A percentile compares a stretch with the other conserved stretches of the same genome.
Conservation (phyloP, 2,113 vertebrate genomes). For the Oreotrochilus melanogaster region DNA sequence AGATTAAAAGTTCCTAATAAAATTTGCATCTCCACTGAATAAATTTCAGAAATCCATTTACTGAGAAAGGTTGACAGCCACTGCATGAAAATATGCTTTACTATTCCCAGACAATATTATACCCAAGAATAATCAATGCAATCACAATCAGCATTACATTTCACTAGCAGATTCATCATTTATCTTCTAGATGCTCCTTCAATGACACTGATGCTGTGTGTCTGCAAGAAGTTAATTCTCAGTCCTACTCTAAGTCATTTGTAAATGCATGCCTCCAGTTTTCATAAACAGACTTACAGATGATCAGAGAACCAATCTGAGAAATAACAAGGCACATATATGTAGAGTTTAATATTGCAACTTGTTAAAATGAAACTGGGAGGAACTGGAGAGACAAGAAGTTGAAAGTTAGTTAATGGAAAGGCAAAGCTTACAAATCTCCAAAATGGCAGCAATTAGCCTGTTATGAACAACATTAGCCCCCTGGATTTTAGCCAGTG, state of each 20-base stretch:
- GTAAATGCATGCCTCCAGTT: not conserved
- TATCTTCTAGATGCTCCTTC: not conserved
- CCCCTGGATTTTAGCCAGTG: not conserved
- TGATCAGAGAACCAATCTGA: not conserved
- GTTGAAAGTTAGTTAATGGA: not conserved
- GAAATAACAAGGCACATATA: not conserved
- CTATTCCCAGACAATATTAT: not conserved
- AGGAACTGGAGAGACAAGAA: not conserved
- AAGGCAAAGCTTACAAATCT: not conserved
- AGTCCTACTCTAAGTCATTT: not conserved
- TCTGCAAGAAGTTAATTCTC: not conserved
- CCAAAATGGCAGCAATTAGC: not conserved
- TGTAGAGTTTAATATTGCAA: not conserved
- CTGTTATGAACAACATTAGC: not conserved
- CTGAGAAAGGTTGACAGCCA: not conserved
- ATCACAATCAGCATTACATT: not conserved
- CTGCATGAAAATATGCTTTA: not conserved
- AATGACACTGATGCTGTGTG: not conserved
- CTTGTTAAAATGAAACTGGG: not conserved
- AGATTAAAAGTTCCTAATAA: not conserved
- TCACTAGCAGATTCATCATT: not conserved
- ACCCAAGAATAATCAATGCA: not conserved
- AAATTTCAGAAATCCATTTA: not conserved
- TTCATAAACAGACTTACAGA: not conserved
- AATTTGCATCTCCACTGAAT: not conserved